Evolutionary conservation across 2,113 vertebrate species (phyloP), one percentile per base, ranked within the genome.

Genomic region (Asarcornis scutulata): DNA sequence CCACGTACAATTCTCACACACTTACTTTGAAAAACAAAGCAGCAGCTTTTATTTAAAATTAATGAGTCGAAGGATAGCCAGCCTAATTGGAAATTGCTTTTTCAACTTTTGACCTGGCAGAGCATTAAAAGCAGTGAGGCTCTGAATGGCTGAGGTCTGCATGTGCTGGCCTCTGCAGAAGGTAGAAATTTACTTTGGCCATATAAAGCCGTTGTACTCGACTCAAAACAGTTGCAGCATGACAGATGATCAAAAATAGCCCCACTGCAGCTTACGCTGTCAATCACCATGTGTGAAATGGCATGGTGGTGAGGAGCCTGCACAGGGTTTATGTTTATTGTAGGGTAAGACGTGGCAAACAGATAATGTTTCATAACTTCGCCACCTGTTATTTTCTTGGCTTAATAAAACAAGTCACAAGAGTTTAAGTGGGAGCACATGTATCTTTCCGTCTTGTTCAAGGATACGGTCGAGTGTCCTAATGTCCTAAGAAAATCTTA

Each of bases 231-330:
- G 95, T 98, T 98, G 98, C 97, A 98, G 97, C 96, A 98, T 98
- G 98, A 98, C 98, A 98, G 98, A 98, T 98, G 97, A 98, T 98
- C 98, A 98, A 98, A 99, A 99, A 99, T 99, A 99, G 98, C 98
- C 96, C 96, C 48, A 88, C 87, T 95, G 97, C 99, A 99, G 99
- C 98, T 98, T 98, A 98, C 93, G 97, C 97, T 99, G 99, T 99
- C 99, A 98, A 78, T 99, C 99, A 99, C 91, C 88, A 82, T 93
- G 95, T 97, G 96, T 94, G 97, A 97, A 97, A 98, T 95, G 97
- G 98, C 96, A 95, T 38, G 89, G 96, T 77, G 94, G 86, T 77
- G 84, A 96, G 86, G 31, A 91, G 96, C 95, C 96, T 96, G 94
- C 97, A 96, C 86, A 63, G 94, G 94, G 83, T 96, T 95, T 94